A percentile compares a stretch with the other conserved stretches of the same genome.
These are phyloP conservation scores for Sebastiscus tertius DNA, from an alignment of 2,797 vertebrate species.

Conservation along the genomic window DNA sequence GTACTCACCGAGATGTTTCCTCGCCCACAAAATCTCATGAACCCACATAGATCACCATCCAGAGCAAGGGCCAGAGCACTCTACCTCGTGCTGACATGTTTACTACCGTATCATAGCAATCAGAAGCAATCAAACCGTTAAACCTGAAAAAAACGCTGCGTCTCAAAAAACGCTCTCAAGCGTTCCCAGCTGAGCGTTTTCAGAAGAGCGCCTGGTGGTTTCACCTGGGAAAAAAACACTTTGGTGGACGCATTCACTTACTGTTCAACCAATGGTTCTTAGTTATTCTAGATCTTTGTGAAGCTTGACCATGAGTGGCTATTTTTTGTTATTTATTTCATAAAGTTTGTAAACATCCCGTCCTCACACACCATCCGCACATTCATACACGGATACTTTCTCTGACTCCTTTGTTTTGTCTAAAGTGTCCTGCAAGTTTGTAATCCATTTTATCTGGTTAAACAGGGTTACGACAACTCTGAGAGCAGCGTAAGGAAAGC, in stretches of 20 bases:
- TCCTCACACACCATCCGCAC: neutral
- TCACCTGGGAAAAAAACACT: too few relatives aligned
- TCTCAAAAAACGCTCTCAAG: too few relatives aligned
- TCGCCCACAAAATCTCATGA: too few relatives aligned
- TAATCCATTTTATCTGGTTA: constrained; percentile 3
- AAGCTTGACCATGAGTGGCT: neutral
- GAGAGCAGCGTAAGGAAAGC: constrained; percentile 99
- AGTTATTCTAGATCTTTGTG: neutral
- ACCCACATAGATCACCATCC: too few relatives aligned
- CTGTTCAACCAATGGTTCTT: neutral
- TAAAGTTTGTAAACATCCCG: neutral
- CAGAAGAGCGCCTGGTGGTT: fast-evolving
- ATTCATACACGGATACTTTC: neutral
- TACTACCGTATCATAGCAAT: too few relatives aligned
- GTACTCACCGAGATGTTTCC: too few relatives aligned
- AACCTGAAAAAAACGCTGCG: too few relatives aligned
- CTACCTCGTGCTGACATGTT: too few relatives aligned
- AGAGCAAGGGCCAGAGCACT: too few relatives aligned
- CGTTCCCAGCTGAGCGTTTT: too few relatives aligned
- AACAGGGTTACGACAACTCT: constrained; percentile 96
- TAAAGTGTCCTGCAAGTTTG: neutral
- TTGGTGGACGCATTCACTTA: too few relatives aligned
- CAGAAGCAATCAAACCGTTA: too few relatives aligned
- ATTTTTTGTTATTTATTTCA: neutral
- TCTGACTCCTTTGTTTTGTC: neutral